Percentiles rank a stretch among this genome's conserved stretches.
Conservation (phyloP, 2,113 vertebrate species). For the Daboia siamensis region DNA sequence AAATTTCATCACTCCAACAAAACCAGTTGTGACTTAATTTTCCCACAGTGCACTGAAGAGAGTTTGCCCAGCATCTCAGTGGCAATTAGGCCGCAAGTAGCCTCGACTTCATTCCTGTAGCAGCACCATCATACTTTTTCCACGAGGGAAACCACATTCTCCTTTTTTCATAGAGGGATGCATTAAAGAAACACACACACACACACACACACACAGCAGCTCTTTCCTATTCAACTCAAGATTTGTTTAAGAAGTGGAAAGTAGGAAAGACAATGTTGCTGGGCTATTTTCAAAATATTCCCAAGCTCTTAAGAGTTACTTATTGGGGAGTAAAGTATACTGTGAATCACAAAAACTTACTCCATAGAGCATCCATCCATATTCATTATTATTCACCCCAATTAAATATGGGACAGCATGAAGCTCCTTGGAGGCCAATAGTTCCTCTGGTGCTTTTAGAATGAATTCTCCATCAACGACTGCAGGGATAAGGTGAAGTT, state of each 20-base stretch:
- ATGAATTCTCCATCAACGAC: slow-evolving; percentile 75
- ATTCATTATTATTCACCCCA: slow-evolving; percentile 79
- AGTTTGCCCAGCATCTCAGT: too few relatives aligned
- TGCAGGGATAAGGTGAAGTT: background rate
- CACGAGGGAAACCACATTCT: too few relatives aligned
- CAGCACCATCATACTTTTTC: too few relatives aligned
- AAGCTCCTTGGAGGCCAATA: slow-evolving; percentile 69
- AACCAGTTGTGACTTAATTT: too few relatives aligned
- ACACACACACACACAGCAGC: background rate
- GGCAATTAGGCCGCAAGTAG: too few relatives aligned
- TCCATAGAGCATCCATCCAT: slow-evolving; percentile 68
- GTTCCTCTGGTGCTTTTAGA: slow-evolving; percentile 58
- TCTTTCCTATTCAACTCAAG: background rate
- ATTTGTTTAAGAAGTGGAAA: background rate
- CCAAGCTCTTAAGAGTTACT: background rate
- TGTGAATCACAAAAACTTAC: slow-evolving; percentile 29
- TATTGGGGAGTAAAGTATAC: background rate
- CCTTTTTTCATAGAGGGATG: too few relatives aligned
- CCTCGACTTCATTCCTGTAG: too few relatives aligned
- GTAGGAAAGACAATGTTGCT: background rate
- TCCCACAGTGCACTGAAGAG: too few relatives aligned
- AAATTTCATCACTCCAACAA: too few relatives aligned
- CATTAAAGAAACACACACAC: too few relatives aligned
- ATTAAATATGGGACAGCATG: slow-evolving; percentile 72
- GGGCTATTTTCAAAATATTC: background rate